Percentiles rank a stretch among this genome's conserved stretches.
phyloP scores from a whole-genome alignment of 2,888 invertebrate species.

The Drosophila emarginata region DNA sequence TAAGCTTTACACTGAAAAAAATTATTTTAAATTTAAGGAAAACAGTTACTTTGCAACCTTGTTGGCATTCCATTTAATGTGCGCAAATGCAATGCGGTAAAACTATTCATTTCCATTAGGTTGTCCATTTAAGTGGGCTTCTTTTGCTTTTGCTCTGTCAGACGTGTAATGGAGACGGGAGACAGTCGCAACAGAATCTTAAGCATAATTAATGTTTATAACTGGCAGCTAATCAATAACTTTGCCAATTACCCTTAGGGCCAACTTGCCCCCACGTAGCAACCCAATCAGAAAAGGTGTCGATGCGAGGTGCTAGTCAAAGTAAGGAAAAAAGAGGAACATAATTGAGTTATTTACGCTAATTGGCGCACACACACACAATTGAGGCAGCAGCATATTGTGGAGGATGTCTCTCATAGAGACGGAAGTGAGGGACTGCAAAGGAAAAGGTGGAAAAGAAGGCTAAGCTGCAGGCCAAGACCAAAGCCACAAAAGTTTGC shows the following conservation, averaged over 20 bases:
- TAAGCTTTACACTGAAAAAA: neutral
- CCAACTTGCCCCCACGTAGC: slow-evolving; percentile 26
- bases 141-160: neutral
- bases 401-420: neutral
- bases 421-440: neutral
- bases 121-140: slow-evolving; percentile 10
- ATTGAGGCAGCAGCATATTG: neutral
- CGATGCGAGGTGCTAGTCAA: slow-evolving; percentile 37
- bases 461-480: slow-evolving; percentile 43
- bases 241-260: slow-evolving; percentile 51
- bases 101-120: slow-evolving; percentile 43
- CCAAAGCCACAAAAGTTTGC: slow-evolving; percentile 45
- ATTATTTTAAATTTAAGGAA: neutral
- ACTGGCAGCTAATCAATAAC: slow-evolving; percentile 33
- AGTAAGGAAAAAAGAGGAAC: slow-evolving; percentile 17
- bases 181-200: slow-evolving; percentile 8
- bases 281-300: slow-evolving; percentile 62
- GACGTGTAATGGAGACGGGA: slow-evolving; percentile 13
- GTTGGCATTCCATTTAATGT: neutral
- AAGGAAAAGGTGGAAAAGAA: slow-evolving; percentile 25
- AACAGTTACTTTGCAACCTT: slow-evolving; percentile 10
- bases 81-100: slow-evolving; percentile 6
- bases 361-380: slow-evolving; percentile 47
- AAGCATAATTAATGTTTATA: slow-evolving; percentile 53
- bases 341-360: slow-evolving; percentile 73